A percentile compares a stretch with the other conserved stretches of the same genome.
Conservation (phyloP, 92 coral and sea anemone species). For the Porites lobata region DNA sequence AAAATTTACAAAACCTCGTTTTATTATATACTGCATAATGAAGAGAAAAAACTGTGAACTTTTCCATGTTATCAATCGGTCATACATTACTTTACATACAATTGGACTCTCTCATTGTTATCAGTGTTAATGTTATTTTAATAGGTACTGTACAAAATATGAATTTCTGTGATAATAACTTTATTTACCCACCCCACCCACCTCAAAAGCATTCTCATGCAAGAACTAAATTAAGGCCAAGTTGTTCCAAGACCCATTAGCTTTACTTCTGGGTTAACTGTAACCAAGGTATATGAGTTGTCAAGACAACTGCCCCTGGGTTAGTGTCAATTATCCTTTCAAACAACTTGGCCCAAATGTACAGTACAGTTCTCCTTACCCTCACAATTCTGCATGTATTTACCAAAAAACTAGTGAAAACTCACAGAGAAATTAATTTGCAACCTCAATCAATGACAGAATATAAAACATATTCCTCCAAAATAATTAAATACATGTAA, state of each 20-base stretch:
- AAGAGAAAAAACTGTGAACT: constrained; percentile 5
- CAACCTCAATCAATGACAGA: background rate
- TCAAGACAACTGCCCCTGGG: no score
- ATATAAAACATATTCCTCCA: background rate
- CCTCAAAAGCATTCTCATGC: constrained; percentile 21
- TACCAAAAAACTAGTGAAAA: constrained; percentile 11
- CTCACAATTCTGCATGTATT: background rate
- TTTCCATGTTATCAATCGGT: constrained; percentile 14
- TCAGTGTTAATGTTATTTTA: constrained; percentile 14
- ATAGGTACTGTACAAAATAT: constrained; percentile 56
- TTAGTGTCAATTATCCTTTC: no score
- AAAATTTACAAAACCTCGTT: background rate
- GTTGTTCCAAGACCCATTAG: no score
- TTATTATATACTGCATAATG: constrained; percentile 18
- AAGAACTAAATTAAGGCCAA: constrained; percentile 1
- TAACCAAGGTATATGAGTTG: no score
- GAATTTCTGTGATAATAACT: constrained; percentile 21
- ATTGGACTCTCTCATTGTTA: constrained; percentile 29
- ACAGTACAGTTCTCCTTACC: background rate
- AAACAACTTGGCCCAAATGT: no score
- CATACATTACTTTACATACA: constrained; percentile 33
- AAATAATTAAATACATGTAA: background rate
- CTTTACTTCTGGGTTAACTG: no score
- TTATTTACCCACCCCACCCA: constrained; percentile 31
- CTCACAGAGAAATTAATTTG: background rate